Evolutionary conservation across 2,797 vertebrate genomes (phyloP), one percentile per base, ranked within the genome.

Genomic region (Tympanoctomys barrerae): DNA sequence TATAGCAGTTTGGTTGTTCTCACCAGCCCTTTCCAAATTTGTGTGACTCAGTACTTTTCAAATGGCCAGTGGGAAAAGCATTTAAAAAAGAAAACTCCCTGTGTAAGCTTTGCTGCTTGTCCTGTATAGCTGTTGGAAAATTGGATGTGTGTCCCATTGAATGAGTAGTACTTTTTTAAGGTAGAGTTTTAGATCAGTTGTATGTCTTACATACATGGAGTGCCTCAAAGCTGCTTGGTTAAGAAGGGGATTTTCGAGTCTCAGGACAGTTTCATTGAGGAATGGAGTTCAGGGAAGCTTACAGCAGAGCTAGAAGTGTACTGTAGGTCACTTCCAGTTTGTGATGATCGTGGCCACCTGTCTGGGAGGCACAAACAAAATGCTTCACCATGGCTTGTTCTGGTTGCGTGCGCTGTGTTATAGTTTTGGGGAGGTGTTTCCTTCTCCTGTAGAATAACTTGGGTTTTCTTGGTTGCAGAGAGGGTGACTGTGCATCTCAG

Each of bases 221-320:
- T 92, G 1, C 97, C 95, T 49, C 96, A 94, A 18, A 80, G 93
- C 83, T 54, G 89, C 97, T 97, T 91, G 98, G 98, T 98, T 98
- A 97, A 98, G 94, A 93, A 98, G 97, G 97, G 98, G 96, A 95
- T 98, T 99, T 98, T 97, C 98, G 98, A 98, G 93, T 97, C 57
- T 97, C 96, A 95, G 97, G 90, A 39, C 86, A 95, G 98, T 96
- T 96, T 78, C 85, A 94, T 94, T 97, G 97, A 98, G 98, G 97
- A 96, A 95, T 98, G 98, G 97, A 97, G 97, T 95, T 96, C 93
- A 94, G 97, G 97, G 98, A 90, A 98, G 98, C 97, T 98, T 98
- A 97, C 80, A 97, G 98, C 97, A 98, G 98, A 99, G 98, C 96
- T 70, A 92, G 94, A 95, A 98, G 97, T 87, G 95, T 96, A 96